Evolutionary conservation across 2,113 vertebrate species (phyloP), one percentile per base, ranked within the genome.

Genomic region (Lucifuga dentata): DNA sequence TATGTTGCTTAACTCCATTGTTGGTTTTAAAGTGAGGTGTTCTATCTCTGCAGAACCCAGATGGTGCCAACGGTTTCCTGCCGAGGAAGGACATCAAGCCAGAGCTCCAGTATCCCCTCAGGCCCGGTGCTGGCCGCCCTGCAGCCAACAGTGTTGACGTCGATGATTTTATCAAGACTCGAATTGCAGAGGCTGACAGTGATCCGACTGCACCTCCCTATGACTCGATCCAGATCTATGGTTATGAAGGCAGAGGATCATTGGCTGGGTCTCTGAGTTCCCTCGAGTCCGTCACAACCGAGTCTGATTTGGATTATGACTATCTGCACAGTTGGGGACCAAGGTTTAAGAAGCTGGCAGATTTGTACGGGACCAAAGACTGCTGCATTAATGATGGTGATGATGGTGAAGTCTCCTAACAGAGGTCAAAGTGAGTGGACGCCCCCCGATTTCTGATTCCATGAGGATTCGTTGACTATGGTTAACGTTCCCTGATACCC

Each of bases 281-380:
- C 15, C 90, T 99, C 70, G 97, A 98, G 89, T 98, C 98, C 1
- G 96, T 96, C 21, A 98, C 96, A 11, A 98, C 97, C 56, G 98
- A 99, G 91, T 98, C 97, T 11, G 98, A 99, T 90, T 94, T 98
- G 93, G 97, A 99, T 94, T 99, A 99, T 55, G 97, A 99, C 92
- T 99, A 99, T 94, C 96, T 99, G 94, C 96, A 98, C 90, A 98
- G 96, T 17, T 99, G 98, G 98, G 98, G 98, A 88, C 98, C 98
- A 50, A 94, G 98, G 49, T 99, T 99, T 93, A 98, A 95, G 95
- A 98, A 95, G 95, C 94, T 99, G 91, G 98, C 98, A 29, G 97
- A 99, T 92, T 95, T 99, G 83, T 99, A 99, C 61, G 98, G 97
- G 90, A 97, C 96, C 94, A 98, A 98, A 98, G 97, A 99, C 94